These are phyloP conservation scores for Haemorhous mexicanus DNA, from an alignment of 2,113 vertebrate genomes.

Conservation along the genomic window DNA sequence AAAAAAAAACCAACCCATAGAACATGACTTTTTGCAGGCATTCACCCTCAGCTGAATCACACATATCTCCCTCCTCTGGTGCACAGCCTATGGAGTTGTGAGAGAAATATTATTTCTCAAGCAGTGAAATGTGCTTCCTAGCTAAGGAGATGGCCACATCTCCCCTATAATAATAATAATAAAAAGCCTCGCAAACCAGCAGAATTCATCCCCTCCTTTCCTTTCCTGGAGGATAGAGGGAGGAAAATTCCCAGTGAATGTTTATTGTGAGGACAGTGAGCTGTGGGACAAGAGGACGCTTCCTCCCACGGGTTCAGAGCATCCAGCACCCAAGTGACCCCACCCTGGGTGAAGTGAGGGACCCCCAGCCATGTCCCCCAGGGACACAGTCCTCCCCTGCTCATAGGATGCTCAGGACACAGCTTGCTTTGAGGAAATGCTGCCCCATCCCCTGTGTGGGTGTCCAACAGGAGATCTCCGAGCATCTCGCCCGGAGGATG, in stretches of 20 bases:
- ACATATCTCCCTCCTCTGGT: neutral
- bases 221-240: neutral
- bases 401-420: neutral
- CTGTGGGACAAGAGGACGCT: neutral
- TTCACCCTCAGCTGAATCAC: neutral
- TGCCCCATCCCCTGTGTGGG: fast-evolving
- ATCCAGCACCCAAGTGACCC: neutral
- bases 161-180: neutral
- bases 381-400: neutral
- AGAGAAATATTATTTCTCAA: neutral
- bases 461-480: neutral
- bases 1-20: neutral
- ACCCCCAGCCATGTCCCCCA: fast-evolving
- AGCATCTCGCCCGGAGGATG: fast-evolving
- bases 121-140: neutral
- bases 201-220: neutral
- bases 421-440: neutral
- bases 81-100: neutral
- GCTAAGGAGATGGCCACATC: neutral
- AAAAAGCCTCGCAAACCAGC: neutral
- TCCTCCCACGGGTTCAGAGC: neutral
- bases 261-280: fast-evolving
- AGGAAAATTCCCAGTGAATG: neutral
- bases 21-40: neutral
- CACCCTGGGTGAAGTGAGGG: neutral